Conservation (phyloP, 2,888 invertebrate species). For the Macroteleia sp. region DNA sequence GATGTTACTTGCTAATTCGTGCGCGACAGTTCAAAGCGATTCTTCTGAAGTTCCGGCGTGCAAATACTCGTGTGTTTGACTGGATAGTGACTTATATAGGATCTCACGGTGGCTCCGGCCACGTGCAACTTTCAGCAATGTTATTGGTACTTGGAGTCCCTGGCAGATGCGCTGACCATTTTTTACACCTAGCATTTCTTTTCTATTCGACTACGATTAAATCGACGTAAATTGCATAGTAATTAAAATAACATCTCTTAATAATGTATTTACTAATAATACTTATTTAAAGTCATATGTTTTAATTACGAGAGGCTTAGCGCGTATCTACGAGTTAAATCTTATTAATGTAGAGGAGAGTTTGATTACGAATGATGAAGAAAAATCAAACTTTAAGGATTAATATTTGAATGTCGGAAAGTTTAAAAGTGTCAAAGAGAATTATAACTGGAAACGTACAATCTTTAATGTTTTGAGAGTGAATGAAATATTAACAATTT, state of each 20-base stretch:
- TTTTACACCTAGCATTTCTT: conserved; percentile 8
- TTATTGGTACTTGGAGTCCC: background rate
- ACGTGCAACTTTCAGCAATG: conserved; percentile 30
- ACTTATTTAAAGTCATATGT: no score
- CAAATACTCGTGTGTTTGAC: conserved; percentile 15
- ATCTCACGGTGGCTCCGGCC: conserved; percentile 9
- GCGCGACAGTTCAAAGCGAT: conserved; percentile 7
- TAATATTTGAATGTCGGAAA: conserved; percentile 22
- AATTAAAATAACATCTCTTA: no score
- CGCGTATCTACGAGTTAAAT: no score
- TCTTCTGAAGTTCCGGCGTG: conserved; percentile 10
- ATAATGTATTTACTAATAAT: no score
- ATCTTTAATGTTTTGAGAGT: no score
- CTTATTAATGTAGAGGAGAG: background rate
- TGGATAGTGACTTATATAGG: conserved; percentile 36
- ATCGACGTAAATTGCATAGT: conserved; percentile 11
- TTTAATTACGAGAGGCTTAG: no score
- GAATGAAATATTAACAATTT: no score
- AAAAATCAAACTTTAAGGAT: conserved; percentile 22
- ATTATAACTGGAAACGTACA: no score
- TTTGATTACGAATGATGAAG: conserved; percentile 7
- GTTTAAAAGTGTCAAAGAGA: conserved; percentile 21
- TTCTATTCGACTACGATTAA: background rate
- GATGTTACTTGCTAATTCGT: no score
- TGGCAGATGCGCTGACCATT: conserved; percentile 8